Evolutionary conservation across 2,113 vertebrate species (phyloP).

Genomic region (Otis tarda): DNA sequence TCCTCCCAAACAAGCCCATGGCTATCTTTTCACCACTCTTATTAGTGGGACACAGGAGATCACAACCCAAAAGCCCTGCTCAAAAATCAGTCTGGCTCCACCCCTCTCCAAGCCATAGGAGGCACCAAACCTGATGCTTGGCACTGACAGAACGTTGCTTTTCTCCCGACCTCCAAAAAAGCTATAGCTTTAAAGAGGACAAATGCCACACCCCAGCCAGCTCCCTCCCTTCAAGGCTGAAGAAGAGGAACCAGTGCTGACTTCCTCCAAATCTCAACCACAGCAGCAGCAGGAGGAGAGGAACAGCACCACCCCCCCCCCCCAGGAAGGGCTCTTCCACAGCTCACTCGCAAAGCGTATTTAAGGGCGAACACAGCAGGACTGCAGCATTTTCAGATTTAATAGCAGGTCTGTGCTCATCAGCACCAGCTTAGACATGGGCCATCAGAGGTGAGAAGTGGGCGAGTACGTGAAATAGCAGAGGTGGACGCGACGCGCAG

Average conservation of each 20-base stretch:
- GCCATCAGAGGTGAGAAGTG: background rate
- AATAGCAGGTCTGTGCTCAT: slow-evolving; percentile 9
- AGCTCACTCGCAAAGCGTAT: background rate
- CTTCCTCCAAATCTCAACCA: background rate
- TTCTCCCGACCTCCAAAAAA: background rate
- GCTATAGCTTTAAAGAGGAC: background rate
- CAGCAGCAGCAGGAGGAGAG: background rate
- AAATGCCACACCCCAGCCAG: background rate
- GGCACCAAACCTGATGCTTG: background rate
- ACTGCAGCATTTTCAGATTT: background rate
- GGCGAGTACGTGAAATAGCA: slow-evolving; percentile 19
- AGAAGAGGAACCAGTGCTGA: background rate
- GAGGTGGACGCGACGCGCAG: background rate
- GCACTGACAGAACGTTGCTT: background rate
- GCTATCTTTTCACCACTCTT: background rate
- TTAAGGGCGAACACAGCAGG: slow-evolving; percentile 15
- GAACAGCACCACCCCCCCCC: background rate
- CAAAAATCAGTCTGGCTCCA: background rate
- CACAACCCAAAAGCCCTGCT: background rate
- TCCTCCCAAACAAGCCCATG: background rate
- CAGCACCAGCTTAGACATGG: background rate
- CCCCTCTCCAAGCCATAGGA: background rate
- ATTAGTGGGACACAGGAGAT: background rate
- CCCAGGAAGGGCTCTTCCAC: background rate
- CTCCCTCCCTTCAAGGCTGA: background rate